Evolutionary conservation across 2,113 vertebrate species (phyloP), one percentile per base, ranked within the genome.

Genomic region (Seriola dumerili): DNA sequence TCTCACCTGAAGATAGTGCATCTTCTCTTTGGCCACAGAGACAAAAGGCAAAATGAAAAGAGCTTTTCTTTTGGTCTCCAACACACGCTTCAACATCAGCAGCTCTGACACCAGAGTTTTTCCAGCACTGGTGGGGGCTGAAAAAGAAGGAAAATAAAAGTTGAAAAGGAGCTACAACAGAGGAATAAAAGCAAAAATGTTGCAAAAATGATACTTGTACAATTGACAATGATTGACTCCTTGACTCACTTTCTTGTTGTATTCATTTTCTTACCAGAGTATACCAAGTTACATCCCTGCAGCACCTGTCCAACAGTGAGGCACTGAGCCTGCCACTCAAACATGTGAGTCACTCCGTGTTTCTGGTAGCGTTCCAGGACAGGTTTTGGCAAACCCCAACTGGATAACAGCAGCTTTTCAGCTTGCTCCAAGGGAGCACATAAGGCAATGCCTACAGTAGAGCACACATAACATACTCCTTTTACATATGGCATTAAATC

Each of bases 301-400:
- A 99, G 91, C 72, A 98, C 98, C 79, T 91, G 94, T 71, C 97
- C 96, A 2, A 97, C 92, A 91, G 96, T 95, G 70, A 99, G 96
- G 74, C 98, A 99, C 85, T 99, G 97, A 81, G 98, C 97, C 93
- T 99, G 98, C 98, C 98, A 99, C 81, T 97, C 96, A 91, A 99
- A 99, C 97, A 99, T 99, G 77, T 84, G 95, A 57, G 95, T 94
- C 50, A 99, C 96, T 65, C 97, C 96, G 14, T 97, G 94, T 76
- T 95, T 95, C 76, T 95, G 95, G 75, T 99, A 99, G 81, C 96
- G 96, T 72, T 97, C 95, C 71, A 99, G 90, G 67, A 99, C 96
- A 5, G 93, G 93, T 84, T 93, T 93, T 25, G 98, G 98, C 57
- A 99, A 96, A 73, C 97, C 97, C 98, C 98, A 99, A 38, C 94